These are phyloP conservation scores for Centropyge bicolor DNA, from an alignment of 2,797 vertebrate species.

Conservation along the genomic window DNA sequence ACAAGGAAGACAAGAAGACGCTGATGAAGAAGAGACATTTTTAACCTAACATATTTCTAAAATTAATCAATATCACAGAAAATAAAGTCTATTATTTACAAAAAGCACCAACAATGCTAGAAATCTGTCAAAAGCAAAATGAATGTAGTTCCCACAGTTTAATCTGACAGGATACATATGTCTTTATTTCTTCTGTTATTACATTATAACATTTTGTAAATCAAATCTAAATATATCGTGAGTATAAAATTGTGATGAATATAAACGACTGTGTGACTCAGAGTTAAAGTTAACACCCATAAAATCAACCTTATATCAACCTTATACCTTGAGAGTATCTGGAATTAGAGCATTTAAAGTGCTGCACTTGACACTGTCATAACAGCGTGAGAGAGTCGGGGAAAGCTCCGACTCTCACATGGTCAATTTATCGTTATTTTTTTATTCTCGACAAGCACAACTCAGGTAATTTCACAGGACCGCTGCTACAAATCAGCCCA, in stretches of 20 bases:
- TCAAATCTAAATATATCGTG: background rate
- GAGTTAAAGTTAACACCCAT: background rate
- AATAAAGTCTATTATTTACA: background rate
- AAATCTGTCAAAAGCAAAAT: background rate
- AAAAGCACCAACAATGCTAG: background rate
- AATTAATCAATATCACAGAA: background rate
- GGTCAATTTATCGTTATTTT: conserved; percentile 53
- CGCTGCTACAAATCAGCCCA: conserved; percentile 63
- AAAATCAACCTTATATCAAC: background rate
- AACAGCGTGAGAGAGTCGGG: background rate
- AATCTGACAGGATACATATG: background rate
- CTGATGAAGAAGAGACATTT: too few species aligned
- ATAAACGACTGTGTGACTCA: background rate
- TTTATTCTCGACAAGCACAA: conserved; percentile 54
- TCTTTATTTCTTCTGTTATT: background rate
- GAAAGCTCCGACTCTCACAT: conserved; percentile 18
- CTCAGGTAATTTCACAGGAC: conserved; percentile 68
- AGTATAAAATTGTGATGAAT: background rate
- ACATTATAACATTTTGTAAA: background rate
- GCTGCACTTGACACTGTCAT: conserved; percentile 12
- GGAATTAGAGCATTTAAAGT: conserved; percentile 18
- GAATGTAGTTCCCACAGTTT: background rate
- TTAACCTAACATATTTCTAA: background rate
- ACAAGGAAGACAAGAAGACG: too few species aligned
- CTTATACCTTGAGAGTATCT: background rate